A percentile compares a stretch with the other conserved stretches of the same genome.
Evolutionary conservation across 2,888 invertebrate species (phyloP).

Genomic region (Acronicta leporina): DNA sequence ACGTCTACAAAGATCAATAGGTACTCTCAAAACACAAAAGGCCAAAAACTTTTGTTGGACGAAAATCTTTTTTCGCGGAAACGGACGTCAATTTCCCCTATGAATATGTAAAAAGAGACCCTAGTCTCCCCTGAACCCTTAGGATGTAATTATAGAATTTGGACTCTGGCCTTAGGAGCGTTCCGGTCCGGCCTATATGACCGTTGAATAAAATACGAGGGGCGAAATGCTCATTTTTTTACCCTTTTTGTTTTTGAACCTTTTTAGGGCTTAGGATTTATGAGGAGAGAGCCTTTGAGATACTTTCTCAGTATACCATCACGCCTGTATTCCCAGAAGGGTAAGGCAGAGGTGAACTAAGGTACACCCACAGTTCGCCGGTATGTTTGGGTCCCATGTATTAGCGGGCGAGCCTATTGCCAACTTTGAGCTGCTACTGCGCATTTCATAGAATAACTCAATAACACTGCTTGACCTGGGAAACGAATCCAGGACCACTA

Average conservation of each 20-base stretch:
- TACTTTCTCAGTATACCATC: too few species aligned
- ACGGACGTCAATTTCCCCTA: constrained; percentile 61
- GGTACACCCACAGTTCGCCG: too few species aligned
- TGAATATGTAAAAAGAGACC: constrained; percentile 57
- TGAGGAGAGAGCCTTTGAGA: not conserved
- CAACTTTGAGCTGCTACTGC: too few species aligned
- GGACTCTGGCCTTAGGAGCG: constrained; percentile 41
- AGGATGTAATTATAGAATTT: constrained; percentile 60
- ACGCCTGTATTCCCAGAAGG: too few species aligned
- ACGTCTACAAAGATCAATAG: constrained; percentile 43
- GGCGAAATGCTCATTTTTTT: constrained; percentile 34
- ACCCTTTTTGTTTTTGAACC: constrained; percentile 20
- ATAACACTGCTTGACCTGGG: too few species aligned
- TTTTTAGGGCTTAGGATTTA: not conserved
- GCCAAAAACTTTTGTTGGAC: constrained; percentile 42
- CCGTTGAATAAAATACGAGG: constrained; percentile 55
- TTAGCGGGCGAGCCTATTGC: too few species aligned
- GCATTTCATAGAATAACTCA: too few species aligned
- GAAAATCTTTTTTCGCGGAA: constrained; percentile 44
- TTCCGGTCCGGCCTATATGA: constrained; percentile 54
- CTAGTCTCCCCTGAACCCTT: constrained; percentile 41
- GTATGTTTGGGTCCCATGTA: too few species aligned
- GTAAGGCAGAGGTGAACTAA: too few species aligned
- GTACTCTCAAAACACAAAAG: constrained; percentile 31
- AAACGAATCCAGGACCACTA: too few species aligned